Base-by-base conservation (phyloP, 1,140 invertebrate species). In the Archegozetes longisetosus region DNA sequence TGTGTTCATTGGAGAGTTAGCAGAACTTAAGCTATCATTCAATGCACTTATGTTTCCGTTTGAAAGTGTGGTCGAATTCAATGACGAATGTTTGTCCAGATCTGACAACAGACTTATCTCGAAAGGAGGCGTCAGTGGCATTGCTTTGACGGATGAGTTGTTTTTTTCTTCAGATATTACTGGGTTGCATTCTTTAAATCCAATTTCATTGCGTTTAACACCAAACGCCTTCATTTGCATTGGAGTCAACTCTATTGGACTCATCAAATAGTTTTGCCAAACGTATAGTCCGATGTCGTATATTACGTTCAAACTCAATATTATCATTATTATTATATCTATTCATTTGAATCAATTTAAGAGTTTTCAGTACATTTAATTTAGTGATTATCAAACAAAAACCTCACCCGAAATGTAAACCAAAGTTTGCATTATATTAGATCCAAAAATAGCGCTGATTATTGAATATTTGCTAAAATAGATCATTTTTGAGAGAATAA, bases 161-260 rank as follows among this genome's bases (percentile, higher is more conserved):
- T 24, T 50, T 25, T 46, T 6, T 13, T 17, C 17, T 17, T 24
- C 47, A 28, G 49, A 13, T 25, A 20, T 29, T 24, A 55, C n/a
- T 40, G 20, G 20, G n/a, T 23, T 23, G 14, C 14, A 20, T 22
- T 14, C 17, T 48, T 57, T 53, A 40, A 64, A 66, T 3, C 63
- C 65, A 28, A 58, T 58, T 59, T 64, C 65, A 25, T 66, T 61
- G 20, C 56, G 32, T 27, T 23, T 54, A 20, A 66, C 62, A 3
- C 61, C 29, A 52, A 64, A 66, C 13, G 64, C 22, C 3, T 46
- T 53, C 56, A 57, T 29, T 29, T 66, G 61, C 12, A 23, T 22
- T 25, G 56, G 56, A 40, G 61, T 60, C 13, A 66, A 46, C 57
- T 62, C 47, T 9, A 62, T 57, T n/a, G 54, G 55, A 3, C 32